phyloP scores from a whole-genome alignment of 2,113 vertebrate species.

The Platycercus adscitus region DNA sequence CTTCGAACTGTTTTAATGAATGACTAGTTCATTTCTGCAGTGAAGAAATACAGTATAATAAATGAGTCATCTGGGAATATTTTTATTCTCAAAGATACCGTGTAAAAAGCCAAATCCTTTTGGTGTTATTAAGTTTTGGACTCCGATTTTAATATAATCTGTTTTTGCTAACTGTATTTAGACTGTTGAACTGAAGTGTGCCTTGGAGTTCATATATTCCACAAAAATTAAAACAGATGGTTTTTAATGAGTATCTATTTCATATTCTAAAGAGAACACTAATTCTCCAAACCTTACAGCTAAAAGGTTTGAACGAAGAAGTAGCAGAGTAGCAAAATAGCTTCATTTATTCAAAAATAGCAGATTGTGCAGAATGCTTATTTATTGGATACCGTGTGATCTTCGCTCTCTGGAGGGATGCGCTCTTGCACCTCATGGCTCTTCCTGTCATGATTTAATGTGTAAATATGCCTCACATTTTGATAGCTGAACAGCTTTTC shows the following conservation, averaged over 20 bases:
- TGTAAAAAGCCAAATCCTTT: slow-evolving; percentile 30
- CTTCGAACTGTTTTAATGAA: slow-evolving; percentile 3
- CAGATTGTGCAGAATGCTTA: not conserved
- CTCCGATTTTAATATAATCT: not conserved
- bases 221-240: not conserved
- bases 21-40: slow-evolving; percentile 7
- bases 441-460: not conserved
- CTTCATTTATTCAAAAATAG: slow-evolving; percentile 27
- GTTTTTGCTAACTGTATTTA: not conserved
- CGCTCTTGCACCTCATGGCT: not conserved
- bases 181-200: not conserved
- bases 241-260: not conserved
- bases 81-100: slow-evolving; percentile 43
- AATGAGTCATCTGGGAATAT: slow-evolving; percentile 61
- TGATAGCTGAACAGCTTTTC: not conserved
- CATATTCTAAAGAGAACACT: not conserved
- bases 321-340: not conserved
- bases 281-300: not conserved
- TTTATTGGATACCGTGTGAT: not conserved
- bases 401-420: not conserved
- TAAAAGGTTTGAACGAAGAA: not conserved
- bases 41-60: slow-evolving; percentile 41
- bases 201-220: not conserved
- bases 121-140: slow-evolving; percentile 18
- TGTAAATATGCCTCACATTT: not conserved